phyloP scores from a whole-genome alignment of 2,888 invertebrate genomes.

The Andrena dorsata region DNA sequence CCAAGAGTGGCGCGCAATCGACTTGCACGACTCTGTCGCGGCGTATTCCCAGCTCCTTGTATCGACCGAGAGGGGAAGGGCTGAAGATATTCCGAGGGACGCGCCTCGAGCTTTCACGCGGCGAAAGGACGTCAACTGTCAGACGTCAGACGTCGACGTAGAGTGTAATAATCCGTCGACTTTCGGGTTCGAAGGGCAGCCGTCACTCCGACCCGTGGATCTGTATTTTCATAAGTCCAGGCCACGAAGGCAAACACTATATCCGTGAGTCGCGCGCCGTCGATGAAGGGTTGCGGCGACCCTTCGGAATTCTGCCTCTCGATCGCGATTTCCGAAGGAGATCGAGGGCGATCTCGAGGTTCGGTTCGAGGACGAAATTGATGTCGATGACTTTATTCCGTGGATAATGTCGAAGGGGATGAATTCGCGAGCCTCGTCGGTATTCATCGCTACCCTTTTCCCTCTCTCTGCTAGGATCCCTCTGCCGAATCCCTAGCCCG shows the following conservation, averaged over 20 bases:
- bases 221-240: conserved; percentile 70
- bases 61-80: conserved; percentile 22
- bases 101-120: conserved; percentile 44
- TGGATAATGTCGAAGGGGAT: not conserved
- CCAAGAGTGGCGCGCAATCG: conserved; percentile 50
- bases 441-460: no score
- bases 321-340: conserved; percentile 28
- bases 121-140: conserved; percentile 71
- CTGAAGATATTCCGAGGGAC: conserved; percentile 27
- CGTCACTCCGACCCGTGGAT: conserved; percentile 65
- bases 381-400: not conserved
- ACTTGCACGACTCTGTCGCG: conserved; percentile 38
- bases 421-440: no score
- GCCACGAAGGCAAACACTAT: conserved; percentile 73
- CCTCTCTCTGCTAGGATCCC: not conserved
- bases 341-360: conserved; percentile 5
- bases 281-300: conserved; percentile 49
- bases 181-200: conserved; percentile 60
- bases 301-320: conserved; percentile 19
- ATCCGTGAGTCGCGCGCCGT: conserved; percentile 40
- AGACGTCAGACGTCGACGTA: conserved; percentile 67
- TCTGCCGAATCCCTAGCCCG: not conserved
- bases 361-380: not conserved
- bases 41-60: conserved; percentile 8
- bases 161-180: conserved; percentile 75